Percentiles rank a stretch among this genome's conserved stretches.
Conservation (phyloP, 2,113 vertebrate genomes). For the Peucedramus taeniatus region DNA sequence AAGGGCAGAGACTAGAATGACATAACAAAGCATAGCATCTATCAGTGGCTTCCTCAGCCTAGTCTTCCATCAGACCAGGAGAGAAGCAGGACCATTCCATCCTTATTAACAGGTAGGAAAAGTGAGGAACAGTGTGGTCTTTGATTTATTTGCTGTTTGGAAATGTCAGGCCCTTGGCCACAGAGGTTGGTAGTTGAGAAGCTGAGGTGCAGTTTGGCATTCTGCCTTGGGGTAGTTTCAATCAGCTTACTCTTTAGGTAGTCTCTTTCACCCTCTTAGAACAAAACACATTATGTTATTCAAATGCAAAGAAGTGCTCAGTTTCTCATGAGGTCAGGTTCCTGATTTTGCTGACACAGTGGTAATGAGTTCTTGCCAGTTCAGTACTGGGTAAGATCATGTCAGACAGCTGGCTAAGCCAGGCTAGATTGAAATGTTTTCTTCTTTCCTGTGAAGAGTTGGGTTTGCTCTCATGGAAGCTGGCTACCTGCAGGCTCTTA, state of each 20-base stretch:
- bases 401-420: background rate
- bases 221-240: background rate
- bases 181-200: background rate
- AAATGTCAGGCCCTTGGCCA: background rate
- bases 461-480: background rate
- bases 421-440: background rate
- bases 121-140: background rate
- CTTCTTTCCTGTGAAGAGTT: background rate
- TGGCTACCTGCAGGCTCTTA: background rate
- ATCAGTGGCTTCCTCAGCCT: background rate
- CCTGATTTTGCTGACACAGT: background rate
- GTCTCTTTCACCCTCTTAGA: background rate
- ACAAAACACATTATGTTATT: background rate
- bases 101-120: background rate
- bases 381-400: background rate
- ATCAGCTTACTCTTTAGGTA: background rate
- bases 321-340: background rate
- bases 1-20: background rate
- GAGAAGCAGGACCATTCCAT: background rate
- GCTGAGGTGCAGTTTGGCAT: background rate
- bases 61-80: background rate
- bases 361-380: background rate
- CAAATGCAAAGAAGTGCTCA: background rate
- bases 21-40: background rate
- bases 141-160: background rate